These are phyloP conservation scores for Xenotilapia leptura DNA, from an alignment of 2,113 vertebrate species.

Conservation along the genomic window DNA sequence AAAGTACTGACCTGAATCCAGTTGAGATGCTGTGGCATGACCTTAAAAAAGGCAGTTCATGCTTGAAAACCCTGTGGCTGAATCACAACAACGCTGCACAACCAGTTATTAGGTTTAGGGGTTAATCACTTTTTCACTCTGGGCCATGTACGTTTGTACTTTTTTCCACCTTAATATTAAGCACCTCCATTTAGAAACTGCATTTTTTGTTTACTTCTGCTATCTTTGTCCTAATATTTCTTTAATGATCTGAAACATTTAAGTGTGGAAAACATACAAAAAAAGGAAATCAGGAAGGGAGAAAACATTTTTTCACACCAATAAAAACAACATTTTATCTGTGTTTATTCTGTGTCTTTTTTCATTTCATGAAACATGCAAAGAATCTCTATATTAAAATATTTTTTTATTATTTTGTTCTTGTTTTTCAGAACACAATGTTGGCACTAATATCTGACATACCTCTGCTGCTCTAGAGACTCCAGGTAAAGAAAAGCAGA, in stretches of 20 bases:
- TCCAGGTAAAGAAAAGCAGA: conserved; percentile 84
- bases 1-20: background rate
- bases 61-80: background rate
- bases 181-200: background rate
- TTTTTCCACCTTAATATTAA: background rate
- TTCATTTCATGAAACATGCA: background rate
- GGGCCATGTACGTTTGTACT: background rate
- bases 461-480: conserved; percentile 84
- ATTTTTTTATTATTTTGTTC: background rate
- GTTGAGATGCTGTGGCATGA: background rate
- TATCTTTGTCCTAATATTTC: background rate
- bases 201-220: background rate
- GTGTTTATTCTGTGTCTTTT: background rate
- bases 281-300: background rate
- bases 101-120: background rate
- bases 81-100: background rate
- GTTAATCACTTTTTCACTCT: background rate
- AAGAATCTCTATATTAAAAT: background rate
- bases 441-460: background rate
- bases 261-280: background rate
- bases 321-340: background rate
- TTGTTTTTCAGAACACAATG: background rate
- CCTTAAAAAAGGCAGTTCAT: background rate
- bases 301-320: background rate
- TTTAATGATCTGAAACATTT: background rate